phyloP scores from a whole-genome alignment of 2,797 vertebrate genomes.

The Erithacus rubecula region DNA sequence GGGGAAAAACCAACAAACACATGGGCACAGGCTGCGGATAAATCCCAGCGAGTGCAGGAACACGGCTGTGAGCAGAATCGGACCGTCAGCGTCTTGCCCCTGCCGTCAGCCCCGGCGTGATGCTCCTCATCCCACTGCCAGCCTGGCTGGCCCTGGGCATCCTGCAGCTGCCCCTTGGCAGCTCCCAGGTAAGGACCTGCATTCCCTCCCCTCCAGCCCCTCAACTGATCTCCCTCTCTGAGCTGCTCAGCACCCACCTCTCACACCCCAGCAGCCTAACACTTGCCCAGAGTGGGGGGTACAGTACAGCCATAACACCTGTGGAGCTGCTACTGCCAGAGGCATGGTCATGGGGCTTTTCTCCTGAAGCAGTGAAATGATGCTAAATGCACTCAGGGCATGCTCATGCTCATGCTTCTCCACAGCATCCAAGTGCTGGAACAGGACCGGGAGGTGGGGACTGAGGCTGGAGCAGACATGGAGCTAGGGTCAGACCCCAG shows the following conservation, averaged over 20 bases:
- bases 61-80: fast-evolving
- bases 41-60: neutral
- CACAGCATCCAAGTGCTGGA: neutral
- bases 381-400: neutral
- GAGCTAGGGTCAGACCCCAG: neutral
- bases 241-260: neutral
- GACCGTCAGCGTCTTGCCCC: fast-evolving
- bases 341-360: neutral
- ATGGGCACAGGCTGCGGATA: neutral
- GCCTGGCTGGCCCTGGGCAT: conserved; percentile 12
- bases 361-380: neutral
- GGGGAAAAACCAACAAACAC: conserved; percentile 59
- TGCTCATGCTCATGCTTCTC: neutral
- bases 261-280: fast-evolving
- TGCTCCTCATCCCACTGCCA: neutral
- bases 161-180: neutral
- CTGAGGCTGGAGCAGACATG: neutral
- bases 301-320: fast-evolving
- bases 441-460: fast-evolving
- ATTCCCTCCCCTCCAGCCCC: neutral
- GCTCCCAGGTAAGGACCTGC: conserved; percentile 11
- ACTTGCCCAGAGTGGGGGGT: fast-evolving
- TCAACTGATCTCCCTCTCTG: neutral
- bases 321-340: fast-evolving
- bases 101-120: neutral